Base-by-base conservation (phyloP, 1,140 invertebrate species). In the Caenorhabditis briggsae region DNA sequence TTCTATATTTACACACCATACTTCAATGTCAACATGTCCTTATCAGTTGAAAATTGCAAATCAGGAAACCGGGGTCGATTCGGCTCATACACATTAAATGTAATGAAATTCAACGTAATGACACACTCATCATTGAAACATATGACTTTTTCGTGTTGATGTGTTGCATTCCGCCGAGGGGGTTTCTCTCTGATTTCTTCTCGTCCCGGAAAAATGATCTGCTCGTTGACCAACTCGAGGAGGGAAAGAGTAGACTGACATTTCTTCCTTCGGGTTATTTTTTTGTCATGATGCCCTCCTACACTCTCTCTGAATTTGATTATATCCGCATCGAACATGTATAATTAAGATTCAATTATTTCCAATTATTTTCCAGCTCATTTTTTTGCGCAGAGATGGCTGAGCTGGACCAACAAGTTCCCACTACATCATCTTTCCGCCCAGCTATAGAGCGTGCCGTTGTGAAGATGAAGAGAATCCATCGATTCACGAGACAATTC, bases 91-190 rank as follows among this genome's bases (percentile, higher is more conserved):
- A 12, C 20, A 18, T 50, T 11, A 78, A 50, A 50, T 20, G 33
- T 11, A 78, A 78, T 41, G 46, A 78, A 50, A 78, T 23, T n/a
- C 11, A 78, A 53, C 12, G 43, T n/a, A 78, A 78, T 78, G 70
- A 50, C 43, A 20, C 46, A 11, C 12, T 14, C 50, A 50, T 78
- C 70, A 50, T 23, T 41, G 70, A 50, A 78, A 78, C 70, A 78
- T 78, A 78, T 78, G 70, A 78, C 70, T 50, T 78, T 61, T 78
- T 78, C 70, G 12, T 78, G 46, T 74, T 74, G 65, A 74, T 74
- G 6, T 50, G 25, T 78, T 50, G n/a, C 43, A 78, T 78, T 78
- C 70, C 70, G 1, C 33, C 33, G 33, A 33, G 33, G 33, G 33
- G 33, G 70, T 16, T 78, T 78, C 20, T 78, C 70, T 50, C 23